Base-by-base conservation (phyloP, 1,140 invertebrate species). In the Trachymyrmex septentrionalis region DNA sequence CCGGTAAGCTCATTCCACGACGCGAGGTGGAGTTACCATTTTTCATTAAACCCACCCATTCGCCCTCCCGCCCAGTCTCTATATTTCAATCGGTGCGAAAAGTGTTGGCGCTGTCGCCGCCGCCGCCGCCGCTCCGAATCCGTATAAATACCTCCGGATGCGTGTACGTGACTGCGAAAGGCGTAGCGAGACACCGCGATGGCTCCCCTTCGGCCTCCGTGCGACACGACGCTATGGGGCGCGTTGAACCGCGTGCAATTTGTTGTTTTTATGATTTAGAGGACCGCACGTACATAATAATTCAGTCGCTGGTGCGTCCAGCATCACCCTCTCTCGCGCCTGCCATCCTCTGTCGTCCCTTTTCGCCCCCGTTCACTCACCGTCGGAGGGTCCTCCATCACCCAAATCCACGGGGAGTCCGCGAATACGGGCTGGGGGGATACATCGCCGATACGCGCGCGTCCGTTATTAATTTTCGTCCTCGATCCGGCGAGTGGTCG, bases 261-360 rank as follows among this genome's bases (percentile, higher is more conserved):
- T 92, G 93, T 92, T 93, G 92, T 93, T 93, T 93, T 92, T 92
- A 92, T 93, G 93, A 93, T 94, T 93, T 93, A 94, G 90, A 89
- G 90, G 87, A 87, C 84, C 80, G 88, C 80, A 88, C 82, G 66
- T 86, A 87, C 87, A 93, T 88, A 92, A 94, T 94, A 94, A 93
- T 93, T 94, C 92, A 93, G 91, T 91, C 85, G 75, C 9, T 77
- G 44, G 63, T 55, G 87, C 86, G 72, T 87, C 87, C 88, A 69
- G 27, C 38, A 44, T 30, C 53, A 71, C 27, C 73, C 75, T 81
- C 50, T 81, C 78, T 59, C 55, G 67, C 24, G 67, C 24, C 38
- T 21, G 38, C 38, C 27, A 61, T 16, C 24, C 80, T 27, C 67
- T 48, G 55, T 59, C 38, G 21, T 30, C 67, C 44, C 38, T 75